Evolutionary conservation across 2,888 invertebrate species (phyloP).

Genomic region (Protonemura montana): DNA sequence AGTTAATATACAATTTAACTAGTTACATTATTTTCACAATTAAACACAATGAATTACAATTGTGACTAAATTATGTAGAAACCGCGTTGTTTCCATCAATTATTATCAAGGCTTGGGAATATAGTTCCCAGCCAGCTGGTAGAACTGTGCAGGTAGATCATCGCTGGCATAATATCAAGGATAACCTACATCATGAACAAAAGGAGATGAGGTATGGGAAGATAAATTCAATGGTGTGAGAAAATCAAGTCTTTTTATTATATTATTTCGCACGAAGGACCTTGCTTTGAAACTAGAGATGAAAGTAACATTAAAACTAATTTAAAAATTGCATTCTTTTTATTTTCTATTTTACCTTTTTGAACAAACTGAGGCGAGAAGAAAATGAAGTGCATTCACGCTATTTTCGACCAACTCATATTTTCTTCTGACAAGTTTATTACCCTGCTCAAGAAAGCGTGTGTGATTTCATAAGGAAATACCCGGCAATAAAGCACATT

Average conservation of each 20-base stretch:
- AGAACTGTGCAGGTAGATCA: constrained; percentile 4
- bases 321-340: neutral
- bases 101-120: constrained; percentile 46
- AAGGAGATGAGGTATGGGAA: constrained; percentile 22
- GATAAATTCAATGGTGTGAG: constrained; percentile 39
- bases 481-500: neutral
- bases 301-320: constrained; percentile 21
- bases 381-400: neutral
- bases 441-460: neutral
- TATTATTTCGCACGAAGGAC: constrained; percentile 31
- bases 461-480: neutral
- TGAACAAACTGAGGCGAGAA: neutral
- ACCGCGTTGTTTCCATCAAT: constrained; percentile 30
- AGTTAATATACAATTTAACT: neutral
- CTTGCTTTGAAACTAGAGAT: constrained; percentile 31
- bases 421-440: neutral
- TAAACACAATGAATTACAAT: constrained; percentile 21
- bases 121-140: constrained; percentile 22
- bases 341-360: neutral
- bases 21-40: constrained; percentile 13
- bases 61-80: constrained; percentile 24
- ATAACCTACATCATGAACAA: constrained; percentile 42
- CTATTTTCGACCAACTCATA: neutral
- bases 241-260: constrained; percentile 18
- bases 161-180: constrained; percentile 37